phyloP scores from a whole-genome alignment of 2,888 invertebrate species.

The Acanthoscelides obtectus region DNA sequence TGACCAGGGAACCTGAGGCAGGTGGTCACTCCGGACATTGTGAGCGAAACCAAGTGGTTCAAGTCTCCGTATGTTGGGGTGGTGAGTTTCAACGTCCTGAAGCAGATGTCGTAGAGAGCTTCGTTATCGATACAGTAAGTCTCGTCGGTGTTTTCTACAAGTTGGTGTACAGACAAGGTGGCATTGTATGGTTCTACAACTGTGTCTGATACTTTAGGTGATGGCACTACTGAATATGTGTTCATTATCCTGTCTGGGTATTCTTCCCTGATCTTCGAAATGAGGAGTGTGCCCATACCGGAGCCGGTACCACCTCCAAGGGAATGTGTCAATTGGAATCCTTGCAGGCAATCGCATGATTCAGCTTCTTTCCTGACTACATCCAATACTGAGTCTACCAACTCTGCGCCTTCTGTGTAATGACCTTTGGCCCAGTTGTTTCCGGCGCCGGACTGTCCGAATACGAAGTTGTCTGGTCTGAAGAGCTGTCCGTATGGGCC shows the following conservation, averaged over 20 bases:
- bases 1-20: constrained; percentile 88
- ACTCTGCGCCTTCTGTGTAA: constrained; percentile 85
- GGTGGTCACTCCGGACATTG: constrained; percentile 84
- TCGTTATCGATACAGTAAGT: constrained; percentile 84
- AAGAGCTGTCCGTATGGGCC: constrained; percentile 81
- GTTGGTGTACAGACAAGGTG: constrained; percentile 78
- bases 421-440: constrained; percentile 89
- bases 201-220: constrained; percentile 71
- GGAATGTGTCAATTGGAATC: constrained; percentile 83
- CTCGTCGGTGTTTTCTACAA: constrained; percentile 86
- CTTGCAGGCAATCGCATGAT: constrained; percentile 88
- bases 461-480: constrained; percentile 87
- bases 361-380: constrained; percentile 84
- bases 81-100: constrained; percentile 78
- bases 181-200: constrained; percentile 86
- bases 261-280: constrained; percentile 86
- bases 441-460: constrained; percentile 65
- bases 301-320: constrained; percentile 75
- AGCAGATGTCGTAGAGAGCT: constrained; percentile 80
- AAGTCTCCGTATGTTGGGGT: constrained; percentile 88
- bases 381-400: constrained; percentile 78
- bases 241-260: constrained; percentile 89
- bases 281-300: constrained; percentile 68
- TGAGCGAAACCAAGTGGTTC: constrained; percentile 79
- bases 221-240: constrained; percentile 77